Conservation (phyloP, 1,140 invertebrate species). For the Mylabris phalerata region DNA sequence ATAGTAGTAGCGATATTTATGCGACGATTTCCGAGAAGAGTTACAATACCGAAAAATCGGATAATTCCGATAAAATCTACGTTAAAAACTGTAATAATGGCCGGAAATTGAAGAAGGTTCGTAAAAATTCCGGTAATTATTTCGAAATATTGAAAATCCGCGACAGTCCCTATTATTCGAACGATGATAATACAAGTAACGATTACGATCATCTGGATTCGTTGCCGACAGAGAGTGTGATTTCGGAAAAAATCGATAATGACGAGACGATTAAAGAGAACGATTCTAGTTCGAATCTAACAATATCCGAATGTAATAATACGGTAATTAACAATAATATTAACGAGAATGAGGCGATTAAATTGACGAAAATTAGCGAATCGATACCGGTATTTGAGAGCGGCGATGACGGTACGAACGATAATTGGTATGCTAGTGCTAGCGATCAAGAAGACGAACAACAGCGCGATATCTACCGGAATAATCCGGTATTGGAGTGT, state of each 20-base stretch:
- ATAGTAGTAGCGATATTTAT: constrained; percentile 52
- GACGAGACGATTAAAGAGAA: constrained; percentile 30
- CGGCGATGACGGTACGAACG: constrained; percentile 47
- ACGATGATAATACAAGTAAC: constrained; percentile 45
- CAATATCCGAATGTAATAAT: constrained; percentile 21
- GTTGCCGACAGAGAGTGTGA: constrained; percentile 47
- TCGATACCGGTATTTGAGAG: constrained; percentile 40
- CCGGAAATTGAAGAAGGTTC: constrained; percentile 47
- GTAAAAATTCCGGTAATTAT: constrained; percentile 47
- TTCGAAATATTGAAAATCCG: constrained; percentile 45
- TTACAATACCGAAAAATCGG: constrained; percentile 28
- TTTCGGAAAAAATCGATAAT: constrained; percentile 49
- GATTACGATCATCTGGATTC: constrained; percentile 50
- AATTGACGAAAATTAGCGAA: constrained; percentile 35
- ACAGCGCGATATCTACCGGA: constrained; percentile 56
- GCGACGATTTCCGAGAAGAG: constrained; percentile 48
- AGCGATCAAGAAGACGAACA: constrained; percentile 63
- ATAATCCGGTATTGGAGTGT: constrained; percentile 69
- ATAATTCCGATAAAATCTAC: constrained; percentile 46
- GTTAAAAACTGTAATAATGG: constrained; percentile 55
- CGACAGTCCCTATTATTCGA: constrained; percentile 46
- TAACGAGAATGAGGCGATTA: constrained; percentile 6
- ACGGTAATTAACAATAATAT: constrained; percentile 23
- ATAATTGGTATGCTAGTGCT: constrained; percentile 62
- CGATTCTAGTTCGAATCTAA: constrained; percentile 9